These are phyloP conservation scores for Caenorhabditis latens DNA, from an alignment of 1,140 invertebrate species.

Conservation along the genomic window DNA sequence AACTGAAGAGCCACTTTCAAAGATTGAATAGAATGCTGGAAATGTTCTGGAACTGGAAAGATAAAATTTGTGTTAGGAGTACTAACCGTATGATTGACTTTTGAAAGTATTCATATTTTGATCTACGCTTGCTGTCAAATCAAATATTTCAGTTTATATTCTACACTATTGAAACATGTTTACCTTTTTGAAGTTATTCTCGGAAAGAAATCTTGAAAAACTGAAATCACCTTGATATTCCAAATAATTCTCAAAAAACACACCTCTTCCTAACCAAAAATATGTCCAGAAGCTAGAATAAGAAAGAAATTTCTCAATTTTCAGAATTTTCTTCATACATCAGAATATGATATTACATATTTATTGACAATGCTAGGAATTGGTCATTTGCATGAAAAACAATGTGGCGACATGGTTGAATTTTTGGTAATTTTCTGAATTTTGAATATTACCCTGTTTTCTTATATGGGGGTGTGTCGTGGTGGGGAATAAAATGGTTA, in stretches of 20 bases:
- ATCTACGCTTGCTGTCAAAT: no score
- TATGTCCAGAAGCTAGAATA: no score
- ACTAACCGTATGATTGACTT: no score
- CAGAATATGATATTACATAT: not conserved
- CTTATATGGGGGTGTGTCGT: no score
- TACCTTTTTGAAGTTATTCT: not conserved
- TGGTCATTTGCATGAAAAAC: conserved; percentile 2
- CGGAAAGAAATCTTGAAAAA: not conserved
- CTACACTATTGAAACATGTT: no score
- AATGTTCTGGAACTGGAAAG: not conserved
- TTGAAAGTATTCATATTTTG: no score
- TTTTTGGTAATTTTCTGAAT: no score
- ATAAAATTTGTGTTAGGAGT: not conserved
- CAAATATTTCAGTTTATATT: no score
- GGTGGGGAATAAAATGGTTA: no score
- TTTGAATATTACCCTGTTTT: no score
- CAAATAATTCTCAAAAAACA: not conserved
- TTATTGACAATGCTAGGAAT: not conserved
- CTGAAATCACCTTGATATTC: not conserved
- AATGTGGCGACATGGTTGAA: not conserved
- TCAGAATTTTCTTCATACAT: not conserved
- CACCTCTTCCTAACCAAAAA: not conserved
- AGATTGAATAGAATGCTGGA: not conserved
- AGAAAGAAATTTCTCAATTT: not conserved
- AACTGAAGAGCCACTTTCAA: conserved; percentile 1